These are phyloP conservation scores for Pyrrhia umbra DNA, from an alignment of 2,888 invertebrate species.

Conservation along the genomic window DNA sequence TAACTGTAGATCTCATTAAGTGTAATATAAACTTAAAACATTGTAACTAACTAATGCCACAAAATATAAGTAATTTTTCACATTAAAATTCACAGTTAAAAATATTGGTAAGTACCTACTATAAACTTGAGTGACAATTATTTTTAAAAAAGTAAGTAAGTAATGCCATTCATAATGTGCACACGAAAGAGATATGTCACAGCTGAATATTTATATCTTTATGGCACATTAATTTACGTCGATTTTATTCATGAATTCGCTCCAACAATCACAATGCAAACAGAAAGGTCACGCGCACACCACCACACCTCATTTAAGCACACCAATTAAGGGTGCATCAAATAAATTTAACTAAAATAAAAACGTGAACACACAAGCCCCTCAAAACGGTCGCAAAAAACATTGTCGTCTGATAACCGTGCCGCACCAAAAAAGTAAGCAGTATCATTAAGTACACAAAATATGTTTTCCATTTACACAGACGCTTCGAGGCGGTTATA, in stretches of 20 bases:
- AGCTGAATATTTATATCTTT: constrained; percentile 32
- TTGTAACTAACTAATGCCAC: not conserved
- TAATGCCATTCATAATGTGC: constrained; percentile 26
- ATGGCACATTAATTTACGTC: constrained; percentile 59
- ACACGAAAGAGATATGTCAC: constrained; percentile 44
- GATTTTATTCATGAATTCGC: constrained; percentile 59
- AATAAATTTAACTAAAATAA: constrained; percentile 83
- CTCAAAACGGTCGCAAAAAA: constrained; percentile 82
- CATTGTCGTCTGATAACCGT: constrained; percentile 82
- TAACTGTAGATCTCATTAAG: constrained; percentile 4
- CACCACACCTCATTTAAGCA: constrained; percentile 75
- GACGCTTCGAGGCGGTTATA: constrained; percentile 89
- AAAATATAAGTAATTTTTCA: constrained; percentile 13
- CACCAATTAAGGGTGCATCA: constrained; percentile 84
- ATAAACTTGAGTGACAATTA: constrained; percentile 40
- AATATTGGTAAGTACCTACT: no score
- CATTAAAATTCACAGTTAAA: constrained; percentile 23
- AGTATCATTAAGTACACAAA: constrained; percentile 90
- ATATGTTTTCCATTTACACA: constrained; percentile 90
- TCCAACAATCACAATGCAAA: constrained; percentile 63
- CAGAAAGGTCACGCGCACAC: constrained; percentile 76
- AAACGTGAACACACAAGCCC: constrained; percentile 71
- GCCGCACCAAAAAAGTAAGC: constrained; percentile 87
- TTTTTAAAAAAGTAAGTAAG: constrained; percentile 8
- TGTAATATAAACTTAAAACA: constrained; percentile 7